These are phyloP conservation scores for Lasius platythorax DNA, from an alignment of 2,888 invertebrate genomes.

Conservation along the genomic window DNA sequence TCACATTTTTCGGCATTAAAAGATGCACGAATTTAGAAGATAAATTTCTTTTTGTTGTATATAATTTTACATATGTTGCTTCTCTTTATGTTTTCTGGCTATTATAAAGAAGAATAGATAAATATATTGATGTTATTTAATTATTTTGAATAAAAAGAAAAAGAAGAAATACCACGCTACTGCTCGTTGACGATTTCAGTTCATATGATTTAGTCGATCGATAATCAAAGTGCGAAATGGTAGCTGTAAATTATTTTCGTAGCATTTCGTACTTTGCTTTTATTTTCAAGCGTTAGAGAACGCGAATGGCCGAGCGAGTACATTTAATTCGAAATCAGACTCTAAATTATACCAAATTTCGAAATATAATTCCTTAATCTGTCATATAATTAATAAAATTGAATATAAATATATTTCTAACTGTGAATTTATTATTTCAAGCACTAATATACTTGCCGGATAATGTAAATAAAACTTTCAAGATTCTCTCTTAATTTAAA, in stretches of 20 bases:
- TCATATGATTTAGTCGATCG: constrained; percentile 49
- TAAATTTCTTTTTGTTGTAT: constrained; percentile 5
- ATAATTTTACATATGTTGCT: background rate
- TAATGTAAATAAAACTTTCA: background rate
- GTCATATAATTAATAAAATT: background rate
- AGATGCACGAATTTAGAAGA: constrained; percentile 15
- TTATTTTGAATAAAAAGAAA: background rate
- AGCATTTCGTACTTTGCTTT: constrained; percentile 25
- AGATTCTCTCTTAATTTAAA: background rate
- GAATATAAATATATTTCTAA: background rate
- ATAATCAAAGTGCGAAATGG: constrained; percentile 62
- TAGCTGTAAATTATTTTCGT: constrained; percentile 28
- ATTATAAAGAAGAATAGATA: constrained; percentile 4
- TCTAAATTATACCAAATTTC: background rate
- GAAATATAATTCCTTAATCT: background rate
- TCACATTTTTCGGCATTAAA: background rate
- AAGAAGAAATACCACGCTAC: constrained; percentile 44
- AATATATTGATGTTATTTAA: background rate
- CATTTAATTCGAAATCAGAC: background rate
- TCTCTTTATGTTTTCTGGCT: background rate
- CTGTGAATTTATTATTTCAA: background rate
- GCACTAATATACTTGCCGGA: background rate
- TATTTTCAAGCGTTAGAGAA: constrained; percentile 41
- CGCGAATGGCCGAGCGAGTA: constrained; percentile 39
- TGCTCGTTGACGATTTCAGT: constrained; percentile 68